Evolutionary conservation across 2,113 vertebrate genomes (phyloP), one percentile per base, ranked within the genome.

Genomic region (Muscicapa adusta): DNA sequence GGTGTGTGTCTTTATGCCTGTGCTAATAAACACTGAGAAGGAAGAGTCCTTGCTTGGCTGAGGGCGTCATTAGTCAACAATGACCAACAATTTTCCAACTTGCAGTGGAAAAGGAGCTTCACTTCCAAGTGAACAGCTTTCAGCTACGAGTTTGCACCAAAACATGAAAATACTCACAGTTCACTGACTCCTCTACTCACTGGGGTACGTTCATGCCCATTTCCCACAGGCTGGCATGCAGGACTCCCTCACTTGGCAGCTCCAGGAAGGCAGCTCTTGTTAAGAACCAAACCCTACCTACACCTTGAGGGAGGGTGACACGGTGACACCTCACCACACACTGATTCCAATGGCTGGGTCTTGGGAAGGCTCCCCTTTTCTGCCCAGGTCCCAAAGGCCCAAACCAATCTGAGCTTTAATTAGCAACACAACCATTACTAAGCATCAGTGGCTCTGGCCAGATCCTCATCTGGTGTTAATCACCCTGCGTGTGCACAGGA

Each of bases 391-490:
- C 81, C 77, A 92, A 45, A 87, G 75, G 81, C 68, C 79, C 93
- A 85, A 92, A 65, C 2, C 63, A 77, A 93, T 71, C 72, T 38
- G 61, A 93, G 60, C 61, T 93, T 86, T 81, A 96, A 94, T 95
- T 92, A 96, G 82, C 95, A 96, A 71, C 88, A 80, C 31, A 88
- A 84, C 68, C 31, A 93, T 86, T 75, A 68, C 79, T 57, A 80
- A 95, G 85, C 85, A 94, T 45, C 60, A 68, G 79, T 60, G 61
- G 87, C 88, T 84, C 83, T 62, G 72, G 87, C 92, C 94, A 95
- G 93, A 95, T 92, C 76, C 68, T 97, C 94, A 93, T 94, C 92
- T 95, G 96, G 90, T 96, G 88, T 92, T 96, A 95, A 97, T 96
- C 88, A 94, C 50, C 1, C n/a, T 71, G 67, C 4, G 5, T 90